Conservation (phyloP, 1,140 invertebrate genomes). For the Bactericera cockerelli region DNA sequence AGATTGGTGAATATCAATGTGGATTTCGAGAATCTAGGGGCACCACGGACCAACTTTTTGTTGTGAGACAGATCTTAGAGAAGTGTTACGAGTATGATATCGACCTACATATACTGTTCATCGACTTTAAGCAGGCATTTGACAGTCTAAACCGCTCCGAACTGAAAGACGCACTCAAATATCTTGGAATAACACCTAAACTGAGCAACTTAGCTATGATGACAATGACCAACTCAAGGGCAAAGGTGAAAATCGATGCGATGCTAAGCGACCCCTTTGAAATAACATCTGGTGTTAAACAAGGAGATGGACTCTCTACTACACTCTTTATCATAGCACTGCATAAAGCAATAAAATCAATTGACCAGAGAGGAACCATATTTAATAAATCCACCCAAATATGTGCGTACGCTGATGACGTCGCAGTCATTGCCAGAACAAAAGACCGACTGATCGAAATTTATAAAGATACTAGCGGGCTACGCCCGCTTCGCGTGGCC, state of each 20-base stretch:
- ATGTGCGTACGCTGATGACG: slow-evolving; percentile 19
- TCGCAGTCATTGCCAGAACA: slow-evolving; percentile 17
- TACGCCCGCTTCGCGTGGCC: too few relatives aligned
- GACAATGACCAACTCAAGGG: background rate
- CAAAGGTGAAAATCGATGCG: slow-evolving; percentile 13
- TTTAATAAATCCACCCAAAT: slow-evolving; percentile 14
- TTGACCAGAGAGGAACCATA: slow-evolving; percentile 13
- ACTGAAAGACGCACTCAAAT: background rate
- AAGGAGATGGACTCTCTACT: slow-evolving; percentile 17
- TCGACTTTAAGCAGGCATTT: slow-evolving; percentile 19
- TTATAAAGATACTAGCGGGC: too few relatives aligned
- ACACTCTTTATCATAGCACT: slow-evolving; percentile 12
- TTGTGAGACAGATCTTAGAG: slow-evolving; percentile 13
- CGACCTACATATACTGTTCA: slow-evolving; percentile 17
- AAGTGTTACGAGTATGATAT: slow-evolving; percentile 14
- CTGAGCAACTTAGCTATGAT: background rate
- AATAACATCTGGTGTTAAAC: slow-evolving; percentile 15
- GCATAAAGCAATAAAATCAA: slow-evolving; percentile 14
- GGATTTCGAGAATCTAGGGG: slow-evolving; percentile 15
- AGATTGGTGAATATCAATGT: slow-evolving; percentile 20
- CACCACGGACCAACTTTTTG: slow-evolving; percentile 19
- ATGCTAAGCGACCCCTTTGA: slow-evolving; percentile 14
- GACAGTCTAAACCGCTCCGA: slow-evolving; percentile 14
- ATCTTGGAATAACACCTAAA: background rate
- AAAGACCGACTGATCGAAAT: slow-evolving; percentile 17